Evolutionary conservation across 1,140 invertebrate species (phyloP), one percentile per base, ranked within the genome.

Genomic region (Adoxophyes honmai): DNA sequence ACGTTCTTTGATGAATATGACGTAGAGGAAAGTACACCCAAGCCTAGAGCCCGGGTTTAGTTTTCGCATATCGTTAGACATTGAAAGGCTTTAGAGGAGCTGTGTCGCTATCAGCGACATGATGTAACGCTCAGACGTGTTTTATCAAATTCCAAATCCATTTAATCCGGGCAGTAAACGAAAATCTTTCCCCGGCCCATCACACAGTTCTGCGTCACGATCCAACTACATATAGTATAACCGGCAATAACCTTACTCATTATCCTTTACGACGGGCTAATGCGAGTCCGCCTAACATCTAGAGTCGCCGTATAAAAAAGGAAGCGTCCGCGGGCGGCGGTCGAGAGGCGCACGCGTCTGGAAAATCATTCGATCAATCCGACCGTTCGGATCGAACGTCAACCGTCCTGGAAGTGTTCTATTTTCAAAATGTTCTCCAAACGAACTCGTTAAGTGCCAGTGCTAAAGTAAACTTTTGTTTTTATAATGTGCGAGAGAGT

Each of bases 251-350:
- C 83, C 85, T 88, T 83, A 86, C 70, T 72, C 73, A 80, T 86
- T 88, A 87, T 88, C 83, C 83, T 88, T 86, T 82, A 81, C 81
- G 73, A 75, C 73, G 80, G 81, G 81, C 71, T 84, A 86, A 86
- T 85, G 71, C 78, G 67, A 71, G 53, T 70, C 77, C 73, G 69
- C 81, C 79, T 75, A 81, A 86, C 80, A 81, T 84, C 81, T 80
- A 81, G 79, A 82, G 72, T 76, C 68, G 71, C 52, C 68, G 70
- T 86, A 88, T 85, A 83, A 87, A 88, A 88, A 88, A 86, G 79
- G 81, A 87, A 76, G 81, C 59, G 51, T 57, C 44, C 59, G 59
- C 70, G 58, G 57, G 33, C 55, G 55, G 60, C 70, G 57, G 55
- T 65, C 65, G 78, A 66, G 62, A 68, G 58, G 78, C 85, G 81